phyloP scores from a whole-genome alignment of 2,797 vertebrate genomes.

The Bucorvus abyssinicus region DNA sequence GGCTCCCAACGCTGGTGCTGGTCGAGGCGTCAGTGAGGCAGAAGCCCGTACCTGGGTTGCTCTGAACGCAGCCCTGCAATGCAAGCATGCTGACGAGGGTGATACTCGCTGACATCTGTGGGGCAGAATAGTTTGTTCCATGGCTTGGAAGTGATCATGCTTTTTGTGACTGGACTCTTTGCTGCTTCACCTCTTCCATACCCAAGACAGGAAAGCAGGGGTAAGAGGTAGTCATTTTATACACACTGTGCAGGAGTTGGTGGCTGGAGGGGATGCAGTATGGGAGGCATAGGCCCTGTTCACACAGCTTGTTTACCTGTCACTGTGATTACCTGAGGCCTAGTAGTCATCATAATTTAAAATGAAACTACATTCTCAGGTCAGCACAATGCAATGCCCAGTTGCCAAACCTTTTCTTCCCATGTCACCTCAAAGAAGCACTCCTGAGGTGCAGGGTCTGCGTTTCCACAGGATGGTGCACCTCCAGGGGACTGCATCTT shows the following conservation, averaged over 20 bases:
- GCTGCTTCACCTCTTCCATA: neutral
- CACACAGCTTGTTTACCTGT: rapidly evolving
- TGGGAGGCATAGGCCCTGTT: neutral
- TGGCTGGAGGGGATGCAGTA: neutral
- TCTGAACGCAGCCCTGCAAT: rapidly evolving
- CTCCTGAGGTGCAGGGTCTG: neutral
- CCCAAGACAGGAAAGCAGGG: neutral
- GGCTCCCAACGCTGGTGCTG: rapidly evolving
- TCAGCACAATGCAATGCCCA: rapidly evolving
- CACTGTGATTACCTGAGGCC: neutral
- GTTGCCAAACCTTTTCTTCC: neutral
- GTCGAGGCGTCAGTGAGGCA: rapidly evolving
- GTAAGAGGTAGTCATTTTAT: neutral
- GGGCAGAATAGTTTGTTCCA: neutral
- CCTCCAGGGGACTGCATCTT: neutral
- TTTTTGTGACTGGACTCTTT: neutral
- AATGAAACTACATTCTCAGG: neutral
- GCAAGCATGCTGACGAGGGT: rapidly evolving
- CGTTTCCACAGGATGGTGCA: neutral
- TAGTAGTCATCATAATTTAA: neutral
- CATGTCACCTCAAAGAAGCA: neutral
- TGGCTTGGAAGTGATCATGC: rapidly evolving
- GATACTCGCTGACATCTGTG: rapidly evolving
- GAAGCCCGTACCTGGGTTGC: rapidly evolving
- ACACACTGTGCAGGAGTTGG: neutral